Evolutionary conservation across 2,113 vertebrate species (phyloP).

Genomic region (Pomatorhinus ruficollis): DNA sequence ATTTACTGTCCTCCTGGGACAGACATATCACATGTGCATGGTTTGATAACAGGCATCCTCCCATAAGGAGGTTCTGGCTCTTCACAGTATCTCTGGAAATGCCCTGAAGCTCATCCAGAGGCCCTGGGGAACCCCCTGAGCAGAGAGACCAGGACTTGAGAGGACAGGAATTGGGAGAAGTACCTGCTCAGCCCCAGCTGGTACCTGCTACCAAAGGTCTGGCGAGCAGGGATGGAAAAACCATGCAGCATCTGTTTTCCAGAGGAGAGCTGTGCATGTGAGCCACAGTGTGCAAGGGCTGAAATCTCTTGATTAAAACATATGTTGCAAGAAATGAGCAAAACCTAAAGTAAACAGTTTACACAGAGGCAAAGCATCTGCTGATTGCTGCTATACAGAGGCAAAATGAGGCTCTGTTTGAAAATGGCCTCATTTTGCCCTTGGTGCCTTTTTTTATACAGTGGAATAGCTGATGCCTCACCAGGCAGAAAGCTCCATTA

Average conservation of each 20-base stretch:
- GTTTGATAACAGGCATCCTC: not conserved
- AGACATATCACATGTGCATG: not conserved
- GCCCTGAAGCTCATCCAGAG: not conserved
- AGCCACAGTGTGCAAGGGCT: fast-evolving
- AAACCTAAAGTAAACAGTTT: conserved; percentile 21
- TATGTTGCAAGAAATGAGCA: not conserved
- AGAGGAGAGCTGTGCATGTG: fast-evolving
- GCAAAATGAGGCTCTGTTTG: not conserved
- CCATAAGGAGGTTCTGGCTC: not conserved
- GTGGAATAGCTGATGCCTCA: not conserved
- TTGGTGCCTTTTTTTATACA: not conserved
- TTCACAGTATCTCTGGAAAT: not conserved
- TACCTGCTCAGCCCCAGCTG: not conserved
- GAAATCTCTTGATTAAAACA: not conserved
- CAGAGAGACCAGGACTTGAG: not conserved
- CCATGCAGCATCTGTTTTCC: not conserved
- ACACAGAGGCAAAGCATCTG: conserved; percentile 9
- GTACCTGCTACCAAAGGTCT: not conserved
- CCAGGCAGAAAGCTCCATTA: not conserved
- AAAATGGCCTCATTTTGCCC: not conserved
- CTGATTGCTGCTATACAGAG: not conserved
- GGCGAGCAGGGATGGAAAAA: not conserved
- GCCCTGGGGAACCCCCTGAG: not conserved
- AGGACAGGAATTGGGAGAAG: not conserved
- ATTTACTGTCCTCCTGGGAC: not conserved